Evolutionary conservation across 1,140 invertebrate species (phyloP).

Genomic region (Riptortus pedestris): DNA sequence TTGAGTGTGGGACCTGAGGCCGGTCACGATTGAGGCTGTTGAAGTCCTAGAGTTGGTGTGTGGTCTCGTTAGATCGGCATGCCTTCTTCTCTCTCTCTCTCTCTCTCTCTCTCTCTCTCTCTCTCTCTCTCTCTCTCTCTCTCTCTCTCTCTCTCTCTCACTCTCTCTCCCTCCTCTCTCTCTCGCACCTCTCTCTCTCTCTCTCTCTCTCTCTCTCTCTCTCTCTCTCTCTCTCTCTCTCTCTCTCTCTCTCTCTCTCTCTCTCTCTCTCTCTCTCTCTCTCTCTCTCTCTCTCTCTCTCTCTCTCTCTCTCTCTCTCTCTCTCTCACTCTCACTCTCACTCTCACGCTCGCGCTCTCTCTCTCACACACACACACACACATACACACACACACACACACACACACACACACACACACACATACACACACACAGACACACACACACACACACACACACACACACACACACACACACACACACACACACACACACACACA

Average conservation of each 20-base stretch:
- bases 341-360: not conserved
- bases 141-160: not conserved
- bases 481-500: no score
- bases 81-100: not conserved
- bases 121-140: not conserved
- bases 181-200: not conserved
- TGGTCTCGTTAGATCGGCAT: no score
- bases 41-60: no score
- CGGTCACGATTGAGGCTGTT: no score
- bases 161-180: not conserved
- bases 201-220: not conserved
- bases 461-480: no score
- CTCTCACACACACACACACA: no score
- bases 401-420: no score
- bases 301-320: not conserved
- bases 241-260: not conserved
- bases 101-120: not conserved
- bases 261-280: not conserved
- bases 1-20: no score
- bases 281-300: not conserved
- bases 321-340: not conserved
- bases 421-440: no score
- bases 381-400: no score
- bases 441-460: no score
- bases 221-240: not conserved